These are phyloP conservation scores for Toxotes chatareus DNA, from an alignment of 2,113 vertebrate species.

Conservation along the genomic window DNA sequence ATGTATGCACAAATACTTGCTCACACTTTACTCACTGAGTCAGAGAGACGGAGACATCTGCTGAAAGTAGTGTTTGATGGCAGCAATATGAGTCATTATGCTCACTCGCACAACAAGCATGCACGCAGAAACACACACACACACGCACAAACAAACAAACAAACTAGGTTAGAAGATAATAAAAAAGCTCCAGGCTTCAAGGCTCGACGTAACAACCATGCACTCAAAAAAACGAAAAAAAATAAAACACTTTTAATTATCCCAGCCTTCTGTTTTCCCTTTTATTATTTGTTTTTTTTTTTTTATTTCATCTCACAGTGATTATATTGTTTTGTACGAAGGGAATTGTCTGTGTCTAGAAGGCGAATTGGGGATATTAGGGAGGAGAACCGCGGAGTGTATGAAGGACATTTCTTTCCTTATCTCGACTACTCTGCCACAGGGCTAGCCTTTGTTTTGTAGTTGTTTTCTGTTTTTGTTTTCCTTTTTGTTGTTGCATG, in stretches of 20 bases:
- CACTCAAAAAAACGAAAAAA: conserved; percentile 57
- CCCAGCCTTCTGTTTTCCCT: conserved; percentile 71
- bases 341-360: conserved; percentile 77
- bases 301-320: conserved; percentile 70
- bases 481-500: conserved; percentile 27
- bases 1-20: conserved; percentile 49
- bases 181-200: conserved; percentile 73
- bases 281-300: conserved; percentile 69
- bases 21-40: conserved; percentile 70
- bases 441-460: conserved; percentile 74
- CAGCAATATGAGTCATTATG: conserved; percentile 74
- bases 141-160: conserved; percentile 57
- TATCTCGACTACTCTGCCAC: conserved; percentile 74
- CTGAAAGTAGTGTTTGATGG: conserved; percentile 74
- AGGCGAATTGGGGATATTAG: conserved; percentile 73
- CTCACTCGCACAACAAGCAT: conserved; percentile 48
- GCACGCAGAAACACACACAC: conserved; percentile 42
- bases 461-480: conserved; percentile 71
- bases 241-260: conserved; percentile 83
- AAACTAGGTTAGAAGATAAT: conserved; percentile 80
- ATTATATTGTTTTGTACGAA: conserved; percentile 82
- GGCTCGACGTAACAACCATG: conserved; percentile 74
- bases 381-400: conserved; percentile 61
- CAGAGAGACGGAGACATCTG: conserved; percentile 69
- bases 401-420: conserved; percentile 79